A percentile compares a stretch with the other conserved stretches of the same genome.
phyloP scores from a whole-genome alignment of 1,140 invertebrate genomes.

The Nasonia vitripennis region DNA sequence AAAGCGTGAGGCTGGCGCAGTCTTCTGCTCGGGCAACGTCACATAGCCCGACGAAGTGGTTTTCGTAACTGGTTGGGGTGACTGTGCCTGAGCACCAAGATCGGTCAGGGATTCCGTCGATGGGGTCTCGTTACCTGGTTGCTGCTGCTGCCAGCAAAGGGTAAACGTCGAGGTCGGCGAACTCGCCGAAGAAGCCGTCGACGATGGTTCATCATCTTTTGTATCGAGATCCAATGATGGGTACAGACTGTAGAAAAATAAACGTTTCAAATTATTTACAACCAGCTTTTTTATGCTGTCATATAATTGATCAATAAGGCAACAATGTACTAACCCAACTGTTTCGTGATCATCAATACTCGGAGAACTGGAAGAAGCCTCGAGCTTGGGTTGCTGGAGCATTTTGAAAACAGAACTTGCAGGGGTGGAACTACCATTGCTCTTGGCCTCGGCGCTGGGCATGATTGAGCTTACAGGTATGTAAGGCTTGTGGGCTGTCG shows the following conservation, averaged over 20 bases:
- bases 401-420: constrained; percentile 60
- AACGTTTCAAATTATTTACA: neutral
- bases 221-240: constrained; percentile 40
- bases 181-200: neutral
- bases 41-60: constrained; percentile 41
- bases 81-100: neutral
- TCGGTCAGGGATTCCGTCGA: neutral
- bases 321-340: constrained; percentile 1
- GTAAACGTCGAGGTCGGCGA: constrained; percentile 25
- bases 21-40: constrained; percentile 34
- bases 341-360: constrained; percentile 54
- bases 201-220: constrained; percentile 25
- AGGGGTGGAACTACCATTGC: neutral
- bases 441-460: constrained; percentile 19
- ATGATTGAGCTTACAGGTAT: constrained; percentile 53
- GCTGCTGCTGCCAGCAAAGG: constrained; percentile 15
- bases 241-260: constrained; percentile 32
- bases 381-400: constrained; percentile 56
- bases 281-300: neutral
- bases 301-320: neutral
- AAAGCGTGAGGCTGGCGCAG: neutral
- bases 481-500: constrained; percentile 56
- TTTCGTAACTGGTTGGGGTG: neutral
- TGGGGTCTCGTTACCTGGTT: neutral
- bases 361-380: neutral